phyloP scores from a whole-genome alignment of 2,797 vertebrate species.

The Cirrhinus molitorella region DNA sequence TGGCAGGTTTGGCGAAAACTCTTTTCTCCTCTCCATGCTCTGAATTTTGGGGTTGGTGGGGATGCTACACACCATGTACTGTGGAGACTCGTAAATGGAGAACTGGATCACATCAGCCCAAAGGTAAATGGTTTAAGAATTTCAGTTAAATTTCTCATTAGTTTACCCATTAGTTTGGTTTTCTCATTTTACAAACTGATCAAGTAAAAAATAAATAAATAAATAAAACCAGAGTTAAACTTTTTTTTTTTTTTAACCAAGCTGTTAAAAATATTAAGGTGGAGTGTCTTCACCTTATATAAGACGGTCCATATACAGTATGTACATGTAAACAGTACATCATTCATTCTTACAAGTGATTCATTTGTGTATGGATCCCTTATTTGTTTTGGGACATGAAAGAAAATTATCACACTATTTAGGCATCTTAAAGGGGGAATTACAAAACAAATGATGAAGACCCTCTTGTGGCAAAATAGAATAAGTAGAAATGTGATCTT shows the following conservation, averaged over 20 bases:
- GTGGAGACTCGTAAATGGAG: conserved; percentile 90
- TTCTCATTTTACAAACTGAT: neutral
- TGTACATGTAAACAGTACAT: conserved; percentile 14
- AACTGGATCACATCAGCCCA: conserved; percentile 90
- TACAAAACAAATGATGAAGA: neutral
- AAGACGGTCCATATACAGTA: neutral
- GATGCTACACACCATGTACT: conserved; percentile 91
- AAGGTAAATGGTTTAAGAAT: conserved; percentile 77
- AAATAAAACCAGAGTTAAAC: neutral
- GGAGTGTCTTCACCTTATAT: neutral
- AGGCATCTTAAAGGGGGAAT: neutral
- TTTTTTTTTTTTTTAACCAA: neutral
- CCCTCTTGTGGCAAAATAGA: neutral
- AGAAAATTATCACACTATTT: neutral
- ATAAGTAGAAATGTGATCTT: neutral
- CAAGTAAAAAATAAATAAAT: too few species aligned
- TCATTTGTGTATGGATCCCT: conserved; percentile 8
- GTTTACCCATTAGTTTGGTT: too few species aligned
- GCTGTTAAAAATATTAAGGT: neutral
- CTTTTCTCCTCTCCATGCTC: conserved; percentile 91
- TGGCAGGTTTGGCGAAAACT: conserved; percentile 89
- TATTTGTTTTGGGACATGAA: neutral
- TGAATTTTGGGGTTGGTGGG: conserved; percentile 91
- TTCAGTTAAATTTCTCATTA: neutral
- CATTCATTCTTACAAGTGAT: neutral